A percentile compares a stretch with the other conserved stretches of the same genome.
These are phyloP conservation scores for Hippoglossus hippoglossus DNA, from an alignment of 2,797 vertebrate genomes.

Conservation along the genomic window DNA sequence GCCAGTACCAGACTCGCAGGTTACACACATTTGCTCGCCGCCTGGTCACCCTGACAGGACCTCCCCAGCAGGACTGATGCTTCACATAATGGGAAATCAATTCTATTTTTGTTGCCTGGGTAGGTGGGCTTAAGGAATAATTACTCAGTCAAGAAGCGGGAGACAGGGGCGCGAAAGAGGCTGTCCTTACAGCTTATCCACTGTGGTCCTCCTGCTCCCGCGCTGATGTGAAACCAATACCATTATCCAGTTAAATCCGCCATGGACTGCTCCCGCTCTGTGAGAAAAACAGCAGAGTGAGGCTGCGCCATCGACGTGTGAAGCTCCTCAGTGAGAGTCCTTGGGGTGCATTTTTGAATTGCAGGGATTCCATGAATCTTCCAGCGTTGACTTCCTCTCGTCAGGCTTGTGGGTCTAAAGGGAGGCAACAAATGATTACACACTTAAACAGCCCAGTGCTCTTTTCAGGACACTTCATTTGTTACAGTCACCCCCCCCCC, in stretches of 20 bases:
- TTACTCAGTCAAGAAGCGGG: conserved; percentile 70
- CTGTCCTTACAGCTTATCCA: conserved; percentile 71
- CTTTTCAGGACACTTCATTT: conserved; percentile 70
- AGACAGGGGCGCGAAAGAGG: conserved; percentile 42
- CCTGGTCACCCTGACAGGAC: conserved; percentile 66
- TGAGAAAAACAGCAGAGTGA: conserved; percentile 66
- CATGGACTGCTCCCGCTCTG: conserved; percentile 59
- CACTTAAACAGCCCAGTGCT: conserved; percentile 72
- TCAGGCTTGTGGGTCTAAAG: conserved; percentile 57
- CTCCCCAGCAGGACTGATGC: conserved; percentile 70
- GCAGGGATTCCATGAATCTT: conserved; percentile 75
- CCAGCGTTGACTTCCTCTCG: conserved; percentile 55
- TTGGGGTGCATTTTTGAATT: conserved; percentile 64
- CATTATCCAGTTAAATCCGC: conserved; percentile 80
- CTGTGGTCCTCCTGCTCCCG: conserved; percentile 71
- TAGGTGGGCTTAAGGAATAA: conserved; percentile 82
- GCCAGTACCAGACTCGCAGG: conserved; percentile 28
- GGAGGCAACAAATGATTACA: conserved; percentile 76
- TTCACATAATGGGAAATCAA: conserved; percentile 84
- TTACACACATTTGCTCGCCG: conserved; percentile 46
- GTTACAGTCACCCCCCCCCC: conserved; percentile 37
- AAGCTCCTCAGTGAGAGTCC: conserved; percentile 80
- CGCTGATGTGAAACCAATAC: conserved; percentile 85
- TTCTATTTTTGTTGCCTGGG: conserved; percentile 78
- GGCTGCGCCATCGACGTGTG: conserved; percentile 68